Conservation (phyloP, 2,888 invertebrate species). For the Cistogaster globosa region DNA sequence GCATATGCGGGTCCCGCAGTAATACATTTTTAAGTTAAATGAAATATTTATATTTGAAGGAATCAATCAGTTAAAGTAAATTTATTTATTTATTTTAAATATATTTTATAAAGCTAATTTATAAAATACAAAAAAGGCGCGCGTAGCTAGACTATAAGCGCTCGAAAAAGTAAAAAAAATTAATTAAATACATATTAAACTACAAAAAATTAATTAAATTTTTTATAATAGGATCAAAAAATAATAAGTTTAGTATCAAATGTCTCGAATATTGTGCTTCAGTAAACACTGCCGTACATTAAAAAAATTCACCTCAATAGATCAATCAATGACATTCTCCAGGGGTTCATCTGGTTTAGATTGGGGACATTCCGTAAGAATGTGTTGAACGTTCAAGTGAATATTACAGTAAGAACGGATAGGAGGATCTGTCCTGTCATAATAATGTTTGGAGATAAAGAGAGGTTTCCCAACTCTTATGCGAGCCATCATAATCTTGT, state of each 20-base stretch:
- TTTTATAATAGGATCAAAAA: too few relatives aligned
- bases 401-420: not conserved
- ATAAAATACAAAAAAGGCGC: not conserved
- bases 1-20: too few relatives aligned
- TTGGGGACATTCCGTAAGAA: not conserved
- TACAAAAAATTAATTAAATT: too few relatives aligned
- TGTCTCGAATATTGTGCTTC: too few relatives aligned
- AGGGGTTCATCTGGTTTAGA: not conserved
- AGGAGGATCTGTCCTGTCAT: not conserved
- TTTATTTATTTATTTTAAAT: not conserved
- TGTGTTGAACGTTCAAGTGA: not conserved
- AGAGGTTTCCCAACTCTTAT: slow-evolving; percentile 12
- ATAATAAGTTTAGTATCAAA: too few relatives aligned
- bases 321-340: not conserved
- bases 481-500: slow-evolving; percentile 11
- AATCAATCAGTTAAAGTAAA: too few relatives aligned
- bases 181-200: too few relatives aligned
- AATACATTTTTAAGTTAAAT: too few relatives aligned
- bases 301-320: not conserved
- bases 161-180: not conserved
- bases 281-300: too few relatives aligned
- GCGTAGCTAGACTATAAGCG: not conserved
- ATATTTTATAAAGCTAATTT: not conserved
- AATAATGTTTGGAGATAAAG: not conserved
- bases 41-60: too few relatives aligned